Evolutionary conservation across 2,113 vertebrate genomes (phyloP), one percentile per base, ranked within the genome.

Genomic region (Microcebus tavaratra): DNA sequence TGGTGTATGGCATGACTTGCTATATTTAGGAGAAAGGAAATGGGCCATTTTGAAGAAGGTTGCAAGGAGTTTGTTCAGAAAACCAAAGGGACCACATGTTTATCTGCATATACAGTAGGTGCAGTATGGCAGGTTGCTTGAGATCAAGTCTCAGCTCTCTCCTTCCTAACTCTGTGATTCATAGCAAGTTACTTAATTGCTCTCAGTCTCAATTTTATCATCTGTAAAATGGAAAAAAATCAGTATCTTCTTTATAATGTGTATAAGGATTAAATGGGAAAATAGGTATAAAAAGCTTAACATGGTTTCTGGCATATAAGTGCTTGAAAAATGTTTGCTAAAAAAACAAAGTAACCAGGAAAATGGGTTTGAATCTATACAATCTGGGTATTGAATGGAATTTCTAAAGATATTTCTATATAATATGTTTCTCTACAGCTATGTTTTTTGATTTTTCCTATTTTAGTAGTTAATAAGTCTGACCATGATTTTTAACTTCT

Each of bases 11-110:
- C 93, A 87, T 90, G 86, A 91, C 93, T 85, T 61, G 86, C 88
- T 98, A 96, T 97, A 97, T 98, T 97, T 97, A 98, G 94, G 88
- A 78, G 87, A 96, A 95, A 97, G 95, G 98, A 98, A 98, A 98
- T 98, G 42, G 97, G 68, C 48, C 94, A 93, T 97, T 92, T 4
- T 25, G 96, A 92, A 72, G 96, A 96, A 96, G 92, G 98, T 96
- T 79, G 95, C 20, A 88, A 95, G 89, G 92, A 94, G 84, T 96
- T 72, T 94, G 95, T 57, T 91, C 88, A 96, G 85, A 94, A 92
- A 94, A 98, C 82, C 2, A 31, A 95, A 95, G 86, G 75, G 45
- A 53, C 75, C 45, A 53, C 2, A 25, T 53, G 45, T 50, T 45
- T 42, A 61, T 72, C 79, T 3, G 7, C 11, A 10, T 9, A 25